phyloP scores from a whole-genome alignment of 2,797 vertebrate genomes.

The Characodon lateralis region DNA sequence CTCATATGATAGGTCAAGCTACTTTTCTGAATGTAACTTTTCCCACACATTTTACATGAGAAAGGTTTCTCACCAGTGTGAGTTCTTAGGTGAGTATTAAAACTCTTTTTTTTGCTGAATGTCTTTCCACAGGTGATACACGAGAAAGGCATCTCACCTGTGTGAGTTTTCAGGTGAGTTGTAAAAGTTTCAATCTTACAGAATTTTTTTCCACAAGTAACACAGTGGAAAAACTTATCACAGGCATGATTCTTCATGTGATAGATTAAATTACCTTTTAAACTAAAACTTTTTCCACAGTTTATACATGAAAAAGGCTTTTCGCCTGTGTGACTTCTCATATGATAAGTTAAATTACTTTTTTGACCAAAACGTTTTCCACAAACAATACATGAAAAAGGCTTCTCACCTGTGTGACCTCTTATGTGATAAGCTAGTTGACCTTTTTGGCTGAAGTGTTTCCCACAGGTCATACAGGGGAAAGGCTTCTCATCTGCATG shows the following conservation, averaged over 20 bases:
- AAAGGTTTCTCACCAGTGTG: conserved; percentile 11
- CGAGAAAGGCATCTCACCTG: neutral
- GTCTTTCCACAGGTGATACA: neutral
- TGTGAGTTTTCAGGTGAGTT: neutral
- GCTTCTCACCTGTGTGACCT: neutral
- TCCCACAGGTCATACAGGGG: neutral
- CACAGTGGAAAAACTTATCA: neutral
- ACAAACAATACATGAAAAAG: neutral
- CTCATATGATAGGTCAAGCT: conserved; percentile 2
- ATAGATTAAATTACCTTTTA: neutral
- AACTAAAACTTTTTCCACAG: neutral
- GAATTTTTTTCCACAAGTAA: neutral
- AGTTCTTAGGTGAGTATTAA: conserved; percentile 2
- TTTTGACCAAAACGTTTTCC: conserved; percentile 1
- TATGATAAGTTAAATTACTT: conserved; percentile 3
- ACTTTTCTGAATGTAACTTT: conserved; percentile 2
- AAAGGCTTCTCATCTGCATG: conserved; percentile 3
- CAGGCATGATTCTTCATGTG: neutral
- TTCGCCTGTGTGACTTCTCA: conserved; percentile 3
- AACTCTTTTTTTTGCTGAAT: neutral
- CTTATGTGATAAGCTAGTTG: conserved; percentile 2
- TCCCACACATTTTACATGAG: neutral
- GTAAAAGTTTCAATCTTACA: neutral
- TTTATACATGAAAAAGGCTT: neutral
- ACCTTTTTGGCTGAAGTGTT: neutral